Conservation (phyloP, 1,140 invertebrate species). For the Bradysia coprophila region DNA sequence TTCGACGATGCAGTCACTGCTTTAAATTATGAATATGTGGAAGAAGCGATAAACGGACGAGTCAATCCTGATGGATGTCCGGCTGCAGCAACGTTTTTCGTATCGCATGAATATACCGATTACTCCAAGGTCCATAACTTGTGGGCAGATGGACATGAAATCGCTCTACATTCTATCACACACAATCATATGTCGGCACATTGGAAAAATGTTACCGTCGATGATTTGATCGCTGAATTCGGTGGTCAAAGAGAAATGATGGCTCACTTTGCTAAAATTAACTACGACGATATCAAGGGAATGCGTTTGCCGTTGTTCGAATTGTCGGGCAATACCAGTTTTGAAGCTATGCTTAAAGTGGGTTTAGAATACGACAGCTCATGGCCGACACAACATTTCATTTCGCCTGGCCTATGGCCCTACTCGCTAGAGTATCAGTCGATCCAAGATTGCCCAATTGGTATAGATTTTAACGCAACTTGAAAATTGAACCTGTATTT, state of each 20-base stretch:
- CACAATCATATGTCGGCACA: slow-evolving; percentile 27
- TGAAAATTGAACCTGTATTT: too few species aligned
- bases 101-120: slow-evolving; percentile 49
- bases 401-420: slow-evolving; percentile 42
- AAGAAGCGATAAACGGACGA: slow-evolving; percentile 33
- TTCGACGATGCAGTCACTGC: slow-evolving; percentile 51
- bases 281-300: slow-evolving; percentile 27
- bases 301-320: slow-evolving; percentile 47
- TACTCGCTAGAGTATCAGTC: slow-evolving; percentile 46
- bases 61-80: slow-evolving; percentile 42
- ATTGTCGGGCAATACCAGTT: slow-evolving; percentile 37
- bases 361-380: slow-evolving; percentile 40
- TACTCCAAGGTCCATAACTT: slow-evolving; percentile 40
- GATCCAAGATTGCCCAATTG: slow-evolving; percentile 40
- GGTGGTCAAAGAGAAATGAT: slow-evolving; percentile 29
- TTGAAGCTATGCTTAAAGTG: slow-evolving; percentile 26
- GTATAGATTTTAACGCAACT: too few species aligned
- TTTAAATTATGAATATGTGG: slow-evolving; percentile 41
- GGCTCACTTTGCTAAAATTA: slow-evolving; percentile 29
- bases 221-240: slow-evolving; percentile 31
- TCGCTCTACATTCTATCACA: slow-evolving; percentile 42
- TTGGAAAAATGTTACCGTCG: slow-evolving; percentile 26
- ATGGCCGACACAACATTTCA: slow-evolving; percentile 34
- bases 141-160: slow-evolving; percentile 42
- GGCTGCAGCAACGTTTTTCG: slow-evolving; percentile 39